Evolutionary conservation across 2,888 invertebrate species (phyloP).

Genomic region (Zaprionus lineosus): DNA sequence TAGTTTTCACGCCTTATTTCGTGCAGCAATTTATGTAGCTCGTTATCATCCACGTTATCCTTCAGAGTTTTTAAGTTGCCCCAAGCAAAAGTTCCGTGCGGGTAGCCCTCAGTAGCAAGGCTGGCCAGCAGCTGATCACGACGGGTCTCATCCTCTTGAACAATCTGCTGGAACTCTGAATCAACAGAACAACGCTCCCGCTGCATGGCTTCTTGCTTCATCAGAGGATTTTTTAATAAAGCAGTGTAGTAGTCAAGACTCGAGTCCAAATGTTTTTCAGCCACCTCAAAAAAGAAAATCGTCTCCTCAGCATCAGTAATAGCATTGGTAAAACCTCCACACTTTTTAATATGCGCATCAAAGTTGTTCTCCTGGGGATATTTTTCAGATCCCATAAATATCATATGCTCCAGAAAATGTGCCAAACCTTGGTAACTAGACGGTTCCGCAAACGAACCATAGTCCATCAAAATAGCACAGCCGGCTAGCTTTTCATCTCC

Average conservation of each 20-base stretch:
- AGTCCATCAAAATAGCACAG: slow-evolving; percentile 89
- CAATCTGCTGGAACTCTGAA: slow-evolving; percentile 93
- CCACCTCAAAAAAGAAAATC: slow-evolving; percentile 94
- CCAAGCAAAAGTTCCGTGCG: slow-evolving; percentile 91
- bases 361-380: slow-evolving; percentile 94
- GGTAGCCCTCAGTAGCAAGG: slow-evolving; percentile 88
- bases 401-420: slow-evolving; percentile 94
- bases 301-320: slow-evolving; percentile 94
- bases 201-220: slow-evolving; percentile 92
- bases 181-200: slow-evolving; percentile 94
- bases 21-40: slow-evolving; percentile 87
- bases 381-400: slow-evolving; percentile 96
- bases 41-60: slow-evolving; percentile 86
- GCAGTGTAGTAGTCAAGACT: slow-evolving; percentile 93
- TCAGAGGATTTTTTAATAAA: slow-evolving; percentile 92
- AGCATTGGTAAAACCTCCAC: slow-evolving; percentile 94
- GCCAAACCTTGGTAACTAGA: slow-evolving; percentile 91
- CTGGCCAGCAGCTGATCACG: slow-evolving; percentile 90
- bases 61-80: slow-evolving; percentile 90
- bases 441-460: slow-evolving; percentile 91
- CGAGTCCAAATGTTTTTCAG: slow-evolving; percentile 89
- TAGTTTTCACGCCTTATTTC: slow-evolving; percentile 91
- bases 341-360: slow-evolving; percentile 90
- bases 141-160: slow-evolving; percentile 89
- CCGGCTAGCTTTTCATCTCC: slow-evolving; percentile 85